Conservation (phyloP, 2,113 vertebrate species). For the Aplodontia rufa region DNA sequence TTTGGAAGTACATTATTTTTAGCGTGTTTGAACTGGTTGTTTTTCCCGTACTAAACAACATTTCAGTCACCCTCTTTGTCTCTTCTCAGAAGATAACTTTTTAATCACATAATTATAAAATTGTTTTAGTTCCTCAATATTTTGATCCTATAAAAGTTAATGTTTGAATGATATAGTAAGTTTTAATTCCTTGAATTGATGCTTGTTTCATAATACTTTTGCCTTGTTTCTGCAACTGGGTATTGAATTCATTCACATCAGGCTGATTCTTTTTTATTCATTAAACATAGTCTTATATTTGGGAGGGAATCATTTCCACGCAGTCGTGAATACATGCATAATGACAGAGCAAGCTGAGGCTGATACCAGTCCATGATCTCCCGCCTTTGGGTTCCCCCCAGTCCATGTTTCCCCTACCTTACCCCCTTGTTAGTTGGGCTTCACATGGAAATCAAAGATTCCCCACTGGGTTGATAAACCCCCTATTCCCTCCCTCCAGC, state of each 20-base stretch:
- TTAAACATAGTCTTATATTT: too few species aligned
- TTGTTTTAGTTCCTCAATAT: background rate
- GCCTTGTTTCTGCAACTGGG: background rate
- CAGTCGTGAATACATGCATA: too few species aligned
- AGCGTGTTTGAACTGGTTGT: background rate
- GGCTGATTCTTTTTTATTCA: too few species aligned
- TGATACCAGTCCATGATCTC: too few species aligned
- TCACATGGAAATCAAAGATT: too few species aligned
- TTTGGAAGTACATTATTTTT: background rate
- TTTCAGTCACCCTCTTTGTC: background rate
- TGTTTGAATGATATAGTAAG: background rate
- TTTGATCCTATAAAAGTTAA: background rate
- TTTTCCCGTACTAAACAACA: background rate
- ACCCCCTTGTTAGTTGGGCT: too few species aligned
- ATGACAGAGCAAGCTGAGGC: too few species aligned
- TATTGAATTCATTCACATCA: background rate
- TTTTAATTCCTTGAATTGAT: background rate
- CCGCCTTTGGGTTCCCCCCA: too few species aligned
- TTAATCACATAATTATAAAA: background rate
- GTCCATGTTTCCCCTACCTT: too few species aligned
- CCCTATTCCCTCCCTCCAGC: too few species aligned
- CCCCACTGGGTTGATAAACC: too few species aligned
- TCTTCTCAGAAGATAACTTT: background rate
- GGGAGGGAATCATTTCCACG: too few species aligned
- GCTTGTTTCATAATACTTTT: background rate